These are phyloP conservation scores for Drosophila eugracilis DNA, from an alignment of 1,140 invertebrate genomes.

Conservation along the genomic window DNA sequence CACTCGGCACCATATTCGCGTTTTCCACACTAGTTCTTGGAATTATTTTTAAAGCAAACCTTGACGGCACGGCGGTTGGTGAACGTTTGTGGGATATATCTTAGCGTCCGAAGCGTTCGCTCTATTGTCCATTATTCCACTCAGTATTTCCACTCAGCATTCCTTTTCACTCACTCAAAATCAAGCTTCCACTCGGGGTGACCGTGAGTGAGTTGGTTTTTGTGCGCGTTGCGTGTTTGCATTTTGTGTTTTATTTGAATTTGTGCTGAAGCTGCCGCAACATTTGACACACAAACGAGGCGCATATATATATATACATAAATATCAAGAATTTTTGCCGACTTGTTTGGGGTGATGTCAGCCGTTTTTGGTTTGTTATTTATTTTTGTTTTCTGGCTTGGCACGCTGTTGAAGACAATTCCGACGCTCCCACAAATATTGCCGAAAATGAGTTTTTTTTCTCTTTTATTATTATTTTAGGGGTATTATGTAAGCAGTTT, in stretches of 20 bases:
- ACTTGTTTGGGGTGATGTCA: constrained; percentile 75
- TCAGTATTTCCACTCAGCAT: constrained; percentile 1
- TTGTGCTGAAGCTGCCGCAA: constrained; percentile 48
- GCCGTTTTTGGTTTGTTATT: constrained; percentile 34
- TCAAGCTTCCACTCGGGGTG: constrained; percentile 21
- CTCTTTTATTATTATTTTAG: constrained; percentile 10
- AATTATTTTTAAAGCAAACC: constrained; percentile 19
- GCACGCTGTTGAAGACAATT: constrained; percentile 1
- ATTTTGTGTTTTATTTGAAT: constrained; percentile 49
- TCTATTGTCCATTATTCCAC: constrained; percentile 4
- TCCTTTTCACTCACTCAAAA: constrained; percentile 27
- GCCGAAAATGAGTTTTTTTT: background rate
- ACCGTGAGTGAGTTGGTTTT: constrained; percentile 26
- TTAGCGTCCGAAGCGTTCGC: constrained; percentile 19
- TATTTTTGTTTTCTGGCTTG: constrained; percentile 41
- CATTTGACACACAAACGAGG: constrained; percentile 43
- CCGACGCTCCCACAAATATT: background rate
- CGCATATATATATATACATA: constrained; percentile 41
- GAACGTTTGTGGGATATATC: constrained; percentile 25
- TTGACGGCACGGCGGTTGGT: constrained; percentile 38
- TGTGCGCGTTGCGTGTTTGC: constrained; percentile 31
- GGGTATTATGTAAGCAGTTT: constrained; percentile 46
- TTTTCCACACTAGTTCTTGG: background rate
- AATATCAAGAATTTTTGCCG: constrained; percentile 37
- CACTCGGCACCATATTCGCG: constrained; percentile 70